These are phyloP conservation scores for Phataginus tetradactyla DNA, from an alignment of 2,797 vertebrate species.

Conservation along the genomic window DNA sequence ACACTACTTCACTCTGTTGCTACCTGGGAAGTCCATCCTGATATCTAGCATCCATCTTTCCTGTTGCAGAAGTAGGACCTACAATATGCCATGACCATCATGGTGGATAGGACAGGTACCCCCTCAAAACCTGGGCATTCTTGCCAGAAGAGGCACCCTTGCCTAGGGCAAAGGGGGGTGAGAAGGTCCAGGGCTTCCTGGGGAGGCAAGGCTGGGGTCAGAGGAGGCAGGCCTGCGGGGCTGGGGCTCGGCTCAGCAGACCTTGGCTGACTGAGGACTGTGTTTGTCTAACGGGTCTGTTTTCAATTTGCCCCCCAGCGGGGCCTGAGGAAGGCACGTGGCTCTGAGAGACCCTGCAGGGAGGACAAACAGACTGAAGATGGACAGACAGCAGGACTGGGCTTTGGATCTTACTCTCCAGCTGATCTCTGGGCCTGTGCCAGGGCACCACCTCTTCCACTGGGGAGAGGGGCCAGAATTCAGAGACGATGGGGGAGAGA, in stretches of 20 bases:
- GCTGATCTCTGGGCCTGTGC: neutral
- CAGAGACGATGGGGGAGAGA: neutral
- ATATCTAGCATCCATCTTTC: neutral
- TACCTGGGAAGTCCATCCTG: neutral
- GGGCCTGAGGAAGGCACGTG: conserved; percentile 69
- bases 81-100: neutral
- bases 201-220: neutral
- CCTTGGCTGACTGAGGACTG: conserved; percentile 3
- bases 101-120: neutral
- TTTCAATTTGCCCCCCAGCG: conserved; percentile 71
- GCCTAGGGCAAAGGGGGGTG: neutral
- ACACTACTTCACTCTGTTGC: neutral
- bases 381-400: conserved; percentile 1
- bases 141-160: neutral
- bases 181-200: neutral
- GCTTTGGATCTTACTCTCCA: neutral
- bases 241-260: neutral
- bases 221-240: neutral
- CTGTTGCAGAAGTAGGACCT: neutral
- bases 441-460: neutral
- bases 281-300: conserved; percentile 71
- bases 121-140: neutral
- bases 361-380: conserved; percentile 72
- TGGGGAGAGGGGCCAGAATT: neutral
- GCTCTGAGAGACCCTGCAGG: conserved; percentile 64